Base-by-base conservation (phyloP, 1,140 invertebrate genomes). In the Drosophila ironensis region DNA sequence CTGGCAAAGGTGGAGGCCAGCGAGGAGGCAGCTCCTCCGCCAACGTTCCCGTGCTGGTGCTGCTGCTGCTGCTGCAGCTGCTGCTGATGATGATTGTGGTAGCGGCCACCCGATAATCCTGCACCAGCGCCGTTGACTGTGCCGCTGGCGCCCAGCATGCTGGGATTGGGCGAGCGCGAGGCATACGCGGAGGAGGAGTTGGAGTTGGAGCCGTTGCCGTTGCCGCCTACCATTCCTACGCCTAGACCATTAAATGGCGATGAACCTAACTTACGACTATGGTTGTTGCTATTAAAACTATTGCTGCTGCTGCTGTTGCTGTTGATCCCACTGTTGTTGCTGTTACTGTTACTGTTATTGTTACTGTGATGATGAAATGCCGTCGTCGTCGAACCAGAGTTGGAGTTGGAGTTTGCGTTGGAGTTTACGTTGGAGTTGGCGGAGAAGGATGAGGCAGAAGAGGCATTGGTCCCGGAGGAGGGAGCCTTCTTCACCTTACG, bases 401-500 rank as follows among this genome's bases (percentile, higher is more conserved):
- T 33, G 16, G 40, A 35, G 67, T 35, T 17, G 35, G 28, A 28
- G 57, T 27, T 30, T n/a, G n/a, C n/a, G n/a, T n/a, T n/a, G n/a
- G n/a, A n/a, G n/a, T n/a, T n/a, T n/a, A n/a, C n/a, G n/a, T n/a
- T n/a, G n/a, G n/a, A n/a, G n/a, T n/a, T n/a, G 47, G 27, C 30
- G 17, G 68, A 72, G 20, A 64, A 60, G 25, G 74, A 44, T 25
- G 46, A 28, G 8, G 48, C 44, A 20, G 35, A 53, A 47, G 50
- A 38, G 11, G 67, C 42, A 19, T 70, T 24, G 17, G 28, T 14
- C 8, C 42, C 30, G 28, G 48, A 51, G 19, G 59, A 35, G 30
- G 61, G 11, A 6, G 82, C 70, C 68, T 88, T 89, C 57, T 97
- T 97, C 68, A 96, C 93, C 90, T 95, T 95, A 57, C 94, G 92